Base-by-base conservation (phyloP, 2,113 vertebrate species). In the Piprites chloris region DNA sequence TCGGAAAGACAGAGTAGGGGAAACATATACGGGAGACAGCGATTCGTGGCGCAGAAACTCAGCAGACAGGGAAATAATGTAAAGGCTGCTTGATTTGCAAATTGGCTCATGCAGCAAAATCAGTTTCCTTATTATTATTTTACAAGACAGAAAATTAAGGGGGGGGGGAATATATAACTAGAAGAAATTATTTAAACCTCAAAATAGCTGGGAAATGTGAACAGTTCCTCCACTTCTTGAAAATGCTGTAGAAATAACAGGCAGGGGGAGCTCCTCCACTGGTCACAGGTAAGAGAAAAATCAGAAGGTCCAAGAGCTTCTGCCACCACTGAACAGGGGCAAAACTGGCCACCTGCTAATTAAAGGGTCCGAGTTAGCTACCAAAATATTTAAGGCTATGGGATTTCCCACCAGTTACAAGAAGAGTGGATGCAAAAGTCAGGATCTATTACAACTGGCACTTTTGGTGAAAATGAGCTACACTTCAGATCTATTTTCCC, bases 401-500 rank as follows among this genome's bases (percentile, higher is more conserved):
- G 79, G 78, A 65, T 95, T 95, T 97, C 95, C 87, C 82, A 0
- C 58, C 85, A 89, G 78, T 53, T 61, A 87, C 5, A 68, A 85
- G 49, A 72, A 17, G 66, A 92, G 79, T 76, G 88, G 94, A 81
- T 89, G 61, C 41, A 90, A 91, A 92, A 97, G 61, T 65, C 68
- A 89, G 72, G 87, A 88, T 95, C 91, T 90, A 84, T 95, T 94
- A 92, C 95, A 95, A 95, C 78, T 74, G 68, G 87, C 61, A 67
- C 93, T 95, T 96, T 96, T 96, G 93, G 95, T 56, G 66, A 94
- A 97, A 95, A 95, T 44, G 86, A 96, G 86, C 92, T 90, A 82
- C 66, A 66, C 90, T 95, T 96, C 88, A 92, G 76, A 92, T 97
- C 93, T 92, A 92, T 96, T 97, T 96, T 92, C 96, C 93, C 95